Evolutionary conservation across 2,113 vertebrate species (phyloP), one percentile per base, ranked within the genome.

Genomic region (Grammomys surdaster): DNA sequence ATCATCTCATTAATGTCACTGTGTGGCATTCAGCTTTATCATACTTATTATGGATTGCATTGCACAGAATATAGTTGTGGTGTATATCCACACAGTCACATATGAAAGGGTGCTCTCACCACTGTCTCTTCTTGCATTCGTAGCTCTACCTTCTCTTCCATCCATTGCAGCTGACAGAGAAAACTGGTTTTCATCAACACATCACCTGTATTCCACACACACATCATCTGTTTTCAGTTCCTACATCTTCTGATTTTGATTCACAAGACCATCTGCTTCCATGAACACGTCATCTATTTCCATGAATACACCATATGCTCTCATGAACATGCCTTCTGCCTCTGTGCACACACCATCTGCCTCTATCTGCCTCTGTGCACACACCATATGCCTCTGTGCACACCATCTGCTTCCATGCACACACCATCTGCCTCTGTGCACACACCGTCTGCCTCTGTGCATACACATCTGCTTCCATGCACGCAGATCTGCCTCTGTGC

Each of bases 1-100:
- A 70, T 88, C 58, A 69, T 56, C 73, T 82, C 93, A 24, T 51
- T 94, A 72, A 60, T 82, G 80, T 10, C 28, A 22, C 36, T 46
- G 10, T 40, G 28, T 75, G 54, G 12, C 46, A 72, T 5, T 36
- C 22, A 69, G 28, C 4, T 2, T 58, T 51, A 40, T 51, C 12
- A 10, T 14, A 46, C 16, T 81, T 48, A 43, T 6, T 14, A 3
- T 14, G 73, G 54, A 76, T 63, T 76, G 54, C 40, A 22, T 26
- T 65, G 73, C n/a, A 40, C 13, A 87, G 73, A 63, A 67, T 4
- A 22, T 78, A 88, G 36, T 24, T 84, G 24, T 56, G 40, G 14
- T 19, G 72, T 22, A 14, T 5, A 10, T n/a, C 70, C 46, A 3
- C 20, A 6, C 20, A 12, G 48, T 46, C 81, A 31, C 24, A 46